Evolutionary conservation across 2,113 vertebrate genomes (phyloP).

Genomic region (Notarius lentiginosus): DNA sequence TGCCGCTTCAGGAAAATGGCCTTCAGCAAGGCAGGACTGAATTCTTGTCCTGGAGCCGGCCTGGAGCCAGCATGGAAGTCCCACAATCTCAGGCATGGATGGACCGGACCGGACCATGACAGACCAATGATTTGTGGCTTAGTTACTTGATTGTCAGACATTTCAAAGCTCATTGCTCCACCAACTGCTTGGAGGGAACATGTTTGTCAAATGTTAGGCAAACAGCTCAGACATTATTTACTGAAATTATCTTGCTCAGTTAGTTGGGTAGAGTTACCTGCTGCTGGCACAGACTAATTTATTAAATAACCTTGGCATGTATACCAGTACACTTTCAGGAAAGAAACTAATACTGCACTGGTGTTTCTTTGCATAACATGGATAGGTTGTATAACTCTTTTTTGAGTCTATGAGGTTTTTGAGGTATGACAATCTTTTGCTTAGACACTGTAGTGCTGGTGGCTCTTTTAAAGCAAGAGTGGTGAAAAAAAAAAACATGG

Average conservation of each 20-base stretch:
- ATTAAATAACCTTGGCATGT: background rate
- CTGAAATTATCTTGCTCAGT: background rate
- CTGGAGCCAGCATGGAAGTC: too few species aligned
- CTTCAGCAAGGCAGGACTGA: too few species aligned
- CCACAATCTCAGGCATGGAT: too few species aligned
- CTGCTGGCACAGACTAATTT: background rate
- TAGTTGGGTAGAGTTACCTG: background rate
- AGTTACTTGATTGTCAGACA: slow-evolving; percentile 13
- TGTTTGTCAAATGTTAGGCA: background rate
- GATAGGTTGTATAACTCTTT: background rate
- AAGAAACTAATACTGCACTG: background rate
- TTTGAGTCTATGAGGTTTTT: background rate
- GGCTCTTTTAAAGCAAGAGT: too few species aligned
- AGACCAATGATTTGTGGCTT: background rate
- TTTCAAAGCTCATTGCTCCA: background rate
- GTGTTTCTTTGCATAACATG: background rate
- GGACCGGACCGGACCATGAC: too few species aligned
- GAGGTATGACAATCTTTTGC: background rate
- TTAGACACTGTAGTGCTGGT: background rate
- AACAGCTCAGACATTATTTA: background rate
- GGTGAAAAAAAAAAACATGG: too few species aligned
- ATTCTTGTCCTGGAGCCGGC: too few species aligned
- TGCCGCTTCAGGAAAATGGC: too few species aligned
- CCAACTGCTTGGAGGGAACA: background rate
- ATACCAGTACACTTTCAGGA: background rate